These are phyloP conservation scores for Corella eumyota DNA, from an alignment of 23 tunicate species.

Conservation along the genomic window DNA sequence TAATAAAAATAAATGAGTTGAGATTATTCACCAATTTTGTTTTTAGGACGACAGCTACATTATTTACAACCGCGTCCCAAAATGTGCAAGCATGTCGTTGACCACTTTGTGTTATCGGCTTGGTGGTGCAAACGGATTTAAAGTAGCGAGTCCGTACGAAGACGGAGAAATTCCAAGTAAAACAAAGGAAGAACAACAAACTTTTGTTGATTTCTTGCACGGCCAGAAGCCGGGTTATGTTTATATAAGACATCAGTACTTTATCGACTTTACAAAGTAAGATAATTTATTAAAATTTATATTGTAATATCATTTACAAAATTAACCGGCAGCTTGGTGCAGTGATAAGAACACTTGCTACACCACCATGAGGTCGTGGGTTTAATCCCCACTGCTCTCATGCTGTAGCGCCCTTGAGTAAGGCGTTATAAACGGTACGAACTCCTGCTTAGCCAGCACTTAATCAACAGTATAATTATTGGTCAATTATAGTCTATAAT, in stretches of 20 bases:
- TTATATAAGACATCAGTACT: conserved; percentile 94
- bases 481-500: too few relatives aligned
- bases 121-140: conserved; percentile 60
- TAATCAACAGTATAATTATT: too few relatives aligned
- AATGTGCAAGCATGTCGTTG: conserved; percentile 95
- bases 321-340: too few relatives aligned
- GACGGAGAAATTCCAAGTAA: conserved; percentile 84
- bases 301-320: background rate
- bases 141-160: conserved; percentile 79
- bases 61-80: conserved; percentile 95
- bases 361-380: too few relatives aligned
- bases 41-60: conserved; percentile 45
- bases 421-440: too few relatives aligned
- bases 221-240: conserved; percentile 52
- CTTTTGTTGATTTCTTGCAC: conserved; percentile 50
- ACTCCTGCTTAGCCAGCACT: too few relatives aligned
- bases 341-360: too few relatives aligned
- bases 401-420: too few relatives aligned
- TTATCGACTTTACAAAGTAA: conserved; percentile 81
- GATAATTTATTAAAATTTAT: background rate
- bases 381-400: too few relatives aligned
- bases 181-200: conserved; percentile 39
- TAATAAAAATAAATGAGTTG: too few relatives aligned
- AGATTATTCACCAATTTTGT: too few relatives aligned
- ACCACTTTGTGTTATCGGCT: conserved; percentile 70